Evolutionary conservation across 2,113 vertebrate genomes (phyloP), one percentile per base, ranked within the genome.

Genomic region (Oncorhynchus masou): DNA sequence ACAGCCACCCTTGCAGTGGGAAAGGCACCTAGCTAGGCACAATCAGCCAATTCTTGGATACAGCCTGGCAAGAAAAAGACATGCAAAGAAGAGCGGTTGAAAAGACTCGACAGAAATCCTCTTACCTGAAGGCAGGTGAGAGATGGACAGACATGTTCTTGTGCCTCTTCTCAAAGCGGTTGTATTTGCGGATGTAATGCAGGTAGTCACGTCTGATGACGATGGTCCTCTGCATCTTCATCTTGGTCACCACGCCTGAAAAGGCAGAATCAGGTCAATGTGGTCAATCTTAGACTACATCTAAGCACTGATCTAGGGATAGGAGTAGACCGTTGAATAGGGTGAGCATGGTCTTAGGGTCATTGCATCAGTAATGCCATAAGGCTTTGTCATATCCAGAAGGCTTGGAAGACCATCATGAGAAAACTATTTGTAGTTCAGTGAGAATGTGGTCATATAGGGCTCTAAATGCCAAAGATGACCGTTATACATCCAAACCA

Each of bases 201-300:
- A 99, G 93, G 79, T 99, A 99, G 76, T 99, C 97, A 1, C 96
- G 90, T 49, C 97, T 95, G 92, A 99, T 99, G 27, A 99, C 97
- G 0, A 99, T 96, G 65, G 96, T 99, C 78, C 95, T 94, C 93
- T 99, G 97, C 97, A 99, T 99, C 95, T 99, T 99, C 97, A 98
- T 99, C 92, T 99, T 99, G 71, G 96, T 99, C 65, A 99, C 98
- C 79, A 99, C 97, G 0, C 97, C 97, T 97, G 81, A 1, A 1
- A 69, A 29, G 31, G 12, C 11, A 62, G 4, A 60, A 45, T 54
- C 27, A 34, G 15, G 12, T 45, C 13, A 64, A 24, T 29, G 8
- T 34, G 34, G 34, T 34, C 39, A 39, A 39, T 39, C 39, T 39
- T 39, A 57, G 49, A 39, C 0, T 39, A 39, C 34, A 39, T 39